Evolutionary conservation across 2,113 vertebrate species (phyloP), one percentile per base, ranked within the genome.

Genomic region (Gavia stellata): DNA sequence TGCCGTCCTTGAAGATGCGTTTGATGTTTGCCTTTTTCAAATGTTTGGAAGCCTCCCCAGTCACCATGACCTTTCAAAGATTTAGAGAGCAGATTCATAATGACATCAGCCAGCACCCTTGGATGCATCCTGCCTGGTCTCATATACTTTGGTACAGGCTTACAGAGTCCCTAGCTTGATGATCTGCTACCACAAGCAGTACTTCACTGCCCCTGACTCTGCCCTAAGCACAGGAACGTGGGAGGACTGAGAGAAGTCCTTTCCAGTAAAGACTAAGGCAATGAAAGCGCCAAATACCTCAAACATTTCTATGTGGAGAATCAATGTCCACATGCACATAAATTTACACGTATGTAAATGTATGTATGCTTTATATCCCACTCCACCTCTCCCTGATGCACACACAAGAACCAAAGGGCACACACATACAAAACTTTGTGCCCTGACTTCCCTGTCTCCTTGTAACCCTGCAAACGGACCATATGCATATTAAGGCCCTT

Each of bases 311-410:
- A 0, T 15, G 14, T 44, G 36, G 36, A 87, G 12, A 26, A 31
- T 40, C 33, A 34, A 9, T 44, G 18, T 40, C 50, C 26, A 56
- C 10, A 47, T 6, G 4, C 31, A 53, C 15, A 29, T 56, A 38
- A 55, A 66, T 40, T 61, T 33, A 12, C 10, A 13, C 1, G 0
- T 19, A 12, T 5, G n/a, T n/a, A n/a, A n/a, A n/a, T n/a, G n/a
- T n/a, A n/a, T n/a, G n/a, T n/a, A n/a, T n/a, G n/a, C n/a, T n/a
- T 61, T 52, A 5, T 21, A 70, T 33, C 10, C 15, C 19, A 29
- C 13, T 17, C 5, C 5, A 40, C 20, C 6, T 18, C 21, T 7
- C 23, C 14, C 11, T 4, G 1, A 9, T 26, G n/a, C 53, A 65
- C 20, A 42, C 9, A 24, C 16, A 21, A 55, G 20, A 74, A 34